Evolutionary conservation across 1,140 invertebrate species (phyloP), one percentile per base, ranked within the genome.

Genomic region (Hestina assimilis): DNA sequence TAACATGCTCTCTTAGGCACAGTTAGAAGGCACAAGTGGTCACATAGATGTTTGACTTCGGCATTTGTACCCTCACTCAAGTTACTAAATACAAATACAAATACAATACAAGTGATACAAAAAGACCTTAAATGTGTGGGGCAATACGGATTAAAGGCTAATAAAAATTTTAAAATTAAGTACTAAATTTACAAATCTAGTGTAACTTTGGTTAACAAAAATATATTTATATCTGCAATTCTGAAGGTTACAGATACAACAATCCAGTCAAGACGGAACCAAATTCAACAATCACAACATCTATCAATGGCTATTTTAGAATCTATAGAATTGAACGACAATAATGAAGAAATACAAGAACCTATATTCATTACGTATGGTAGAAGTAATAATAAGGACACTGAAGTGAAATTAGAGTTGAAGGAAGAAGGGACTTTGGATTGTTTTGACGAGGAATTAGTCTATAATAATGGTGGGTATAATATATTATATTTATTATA

Each of bases 391-490:
- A 19, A 8, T 7, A 28, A 23, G 26, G 35, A 50, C 50, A n/a
- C 41, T 6, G 19, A 41, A 3, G 51, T 76, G 0, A 76, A 75
- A 24, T 11, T 57, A 6, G 73, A 76, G 24, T 59, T 70, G 29
- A 76, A 76, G 24, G 64, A 77, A 24, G 74, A 77, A 45, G 17
- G 31, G 38, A 50, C 51, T 12, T 20, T 35, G 5, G 66, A 69
- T 7, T 26, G 58, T 24, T 57, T 62, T 2, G 69, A 70, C 3
- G 69, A 42, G 7, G 66, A 75, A n/a, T 60, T 69, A 24, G 20
- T 61, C 40, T 53, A 68, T 48, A 53, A 66, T 57, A 57, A 64
- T 65, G 64, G 65, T 72, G 48, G 60, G 41, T n/a, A n/a, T n/a
- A n/a, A n/a, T n/a, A n/a, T n/a, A 17, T 8, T 23, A 24, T 12